Evolutionary conservation across 1,140 invertebrate species (phyloP).

Genomic region (Adelges cooleyi): DNA sequence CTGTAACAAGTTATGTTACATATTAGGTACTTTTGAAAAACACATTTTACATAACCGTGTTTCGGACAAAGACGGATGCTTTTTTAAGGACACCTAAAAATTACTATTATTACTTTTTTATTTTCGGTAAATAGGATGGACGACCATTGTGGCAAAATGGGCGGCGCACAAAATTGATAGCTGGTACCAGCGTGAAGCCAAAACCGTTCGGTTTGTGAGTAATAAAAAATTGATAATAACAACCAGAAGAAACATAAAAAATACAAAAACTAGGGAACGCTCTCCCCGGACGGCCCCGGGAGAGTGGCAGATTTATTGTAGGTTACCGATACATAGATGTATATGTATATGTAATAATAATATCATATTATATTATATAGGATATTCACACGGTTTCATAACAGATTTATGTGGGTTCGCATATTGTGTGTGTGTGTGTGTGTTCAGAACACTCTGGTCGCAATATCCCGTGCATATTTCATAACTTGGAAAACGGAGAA

Average conservation of each 20-base stretch:
- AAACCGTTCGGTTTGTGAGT: background rate
- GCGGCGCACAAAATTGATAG: background rate
- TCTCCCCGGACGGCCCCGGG: background rate
- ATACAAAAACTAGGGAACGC: background rate
- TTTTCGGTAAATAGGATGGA: no score
- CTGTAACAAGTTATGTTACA: no score
- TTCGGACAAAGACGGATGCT: no score
- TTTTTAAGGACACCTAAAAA: no score
- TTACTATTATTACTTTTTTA: no score
- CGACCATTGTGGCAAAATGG: no score
- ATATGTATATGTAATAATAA: no score
- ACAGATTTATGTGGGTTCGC: background rate
- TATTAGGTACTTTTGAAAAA: no score
- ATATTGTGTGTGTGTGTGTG: background rate
- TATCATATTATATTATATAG: no score
- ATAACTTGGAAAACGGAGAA: background rate
- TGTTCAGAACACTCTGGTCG: background rate
- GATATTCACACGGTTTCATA: no score
- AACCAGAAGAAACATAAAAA: background rate
- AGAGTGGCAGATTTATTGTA: constrained; percentile 4
- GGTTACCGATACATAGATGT: constrained; percentile 3
- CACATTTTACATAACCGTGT: no score
- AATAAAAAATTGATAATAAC: constrained; percentile 1
- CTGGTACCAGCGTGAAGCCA: constrained; percentile 12
- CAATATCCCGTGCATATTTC: constrained; percentile 7